phyloP scores from a whole-genome alignment of 2,113 vertebrate genomes.

The Apeltes quadracus region DNA sequence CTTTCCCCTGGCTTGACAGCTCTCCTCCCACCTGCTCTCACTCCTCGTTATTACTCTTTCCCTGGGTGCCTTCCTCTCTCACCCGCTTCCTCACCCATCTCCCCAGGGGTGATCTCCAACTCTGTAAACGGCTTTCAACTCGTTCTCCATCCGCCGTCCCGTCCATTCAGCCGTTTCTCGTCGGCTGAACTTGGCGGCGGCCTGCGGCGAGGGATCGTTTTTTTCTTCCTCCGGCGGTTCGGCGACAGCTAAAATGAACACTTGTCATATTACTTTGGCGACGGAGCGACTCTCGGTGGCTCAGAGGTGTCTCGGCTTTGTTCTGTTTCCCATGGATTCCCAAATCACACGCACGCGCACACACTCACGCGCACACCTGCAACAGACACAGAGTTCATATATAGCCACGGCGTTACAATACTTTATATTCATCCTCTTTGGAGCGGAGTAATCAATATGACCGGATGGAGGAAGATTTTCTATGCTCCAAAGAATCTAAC shows the following conservation, averaged over 20 bases:
- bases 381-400: background rate
- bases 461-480: conserved; percentile 23
- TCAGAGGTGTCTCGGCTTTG: conserved; percentile 46
- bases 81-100: conserved; percentile 52
- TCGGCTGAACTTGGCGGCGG: conserved; percentile 62
- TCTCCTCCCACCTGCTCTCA: conserved; percentile 69
- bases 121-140: conserved; percentile 61
- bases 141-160: conserved; percentile 56
- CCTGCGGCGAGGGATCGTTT: conserved; percentile 62
- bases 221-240: conserved; percentile 48
- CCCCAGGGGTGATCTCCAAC: conserved; percentile 62
- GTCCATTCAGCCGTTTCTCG: conserved; percentile 69
- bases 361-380: conserved; percentile 1
- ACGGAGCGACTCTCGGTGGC: conserved; percentile 50
- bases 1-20: conserved; percentile 71
- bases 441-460: conserved; percentile 24
- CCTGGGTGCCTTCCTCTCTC: conserved; percentile 57
- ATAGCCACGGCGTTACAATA: background rate
- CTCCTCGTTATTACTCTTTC: conserved; percentile 71
- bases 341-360: conserved; percentile 19
- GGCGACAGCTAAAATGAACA: conserved; percentile 61
- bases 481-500: conserved; percentile 27
- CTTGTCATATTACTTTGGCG: conserved; percentile 72
- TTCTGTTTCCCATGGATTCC: conserved; percentile 22
- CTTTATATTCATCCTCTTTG: conserved; percentile 23